A percentile compares a stretch with the other conserved stretches of the same genome.
Conservation (phyloP, 2,113 vertebrate species). For the Phylloscopus whistleri region DNA sequence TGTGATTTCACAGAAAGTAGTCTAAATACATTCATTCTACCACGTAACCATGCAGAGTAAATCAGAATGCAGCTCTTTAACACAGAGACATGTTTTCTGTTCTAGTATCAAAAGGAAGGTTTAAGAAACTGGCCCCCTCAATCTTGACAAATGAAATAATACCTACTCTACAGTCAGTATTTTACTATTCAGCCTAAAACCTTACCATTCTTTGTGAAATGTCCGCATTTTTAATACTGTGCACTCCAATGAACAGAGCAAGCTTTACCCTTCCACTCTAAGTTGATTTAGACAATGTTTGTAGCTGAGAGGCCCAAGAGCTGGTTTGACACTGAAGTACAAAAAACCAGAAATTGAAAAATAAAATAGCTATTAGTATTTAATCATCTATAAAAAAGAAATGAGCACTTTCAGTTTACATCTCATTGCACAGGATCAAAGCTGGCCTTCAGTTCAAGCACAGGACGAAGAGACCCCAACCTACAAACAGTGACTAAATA, state of each 20-base stretch:
- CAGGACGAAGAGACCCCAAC: not conserved
- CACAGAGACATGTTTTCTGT: not conserved
- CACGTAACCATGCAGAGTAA: not conserved
- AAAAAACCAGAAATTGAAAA: not conserved
- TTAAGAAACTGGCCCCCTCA: not conserved
- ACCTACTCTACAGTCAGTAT: not conserved
- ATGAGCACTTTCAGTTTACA: not conserved
- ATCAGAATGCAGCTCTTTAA: not conserved
- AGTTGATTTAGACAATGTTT: not conserved
- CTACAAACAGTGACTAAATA: not conserved
- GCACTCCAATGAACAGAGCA: not conserved
- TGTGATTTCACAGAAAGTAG: not conserved
- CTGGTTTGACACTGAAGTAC: not conserved
- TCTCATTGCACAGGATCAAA: conserved; percentile 3
- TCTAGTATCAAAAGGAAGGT: not conserved
- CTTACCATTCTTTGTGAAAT: accelerated
- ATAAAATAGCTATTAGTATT: not conserved
- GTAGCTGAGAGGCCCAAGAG: not conserved
- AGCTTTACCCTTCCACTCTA: not conserved
- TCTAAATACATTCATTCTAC: not conserved
- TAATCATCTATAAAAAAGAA: conserved; percentile 18
- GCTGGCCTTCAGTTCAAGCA: not conserved
- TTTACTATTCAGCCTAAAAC: not conserved
- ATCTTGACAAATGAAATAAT: not conserved
- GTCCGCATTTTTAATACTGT: not conserved